Base-by-base conservation (phyloP, 2,888 invertebrate genomes). In the Troides oblongomaculatus region DNA sequence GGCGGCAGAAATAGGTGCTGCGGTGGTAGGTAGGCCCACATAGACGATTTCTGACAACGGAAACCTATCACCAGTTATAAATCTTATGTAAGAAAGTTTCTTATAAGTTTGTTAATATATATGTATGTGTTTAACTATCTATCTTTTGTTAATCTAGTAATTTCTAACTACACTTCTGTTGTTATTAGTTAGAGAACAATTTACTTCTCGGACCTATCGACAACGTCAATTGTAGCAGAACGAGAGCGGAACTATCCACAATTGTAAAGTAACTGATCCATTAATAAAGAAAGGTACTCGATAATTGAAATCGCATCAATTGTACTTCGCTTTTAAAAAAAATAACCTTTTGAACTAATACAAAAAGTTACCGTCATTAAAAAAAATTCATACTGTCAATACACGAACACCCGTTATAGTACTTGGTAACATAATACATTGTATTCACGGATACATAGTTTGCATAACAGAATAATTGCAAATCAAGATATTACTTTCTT, bases 281-380 rank as follows among this genome's bases (percentile, higher is more conserved):
- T 66, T 66, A 67, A 67, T 67, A 66, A 63, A 23, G 66, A 53
- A 53, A 60, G 57, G 68, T 30, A 43, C 23, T 60, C 67, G 69
- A 61, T 68, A 70, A 70, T 70, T 66, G 63, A 66, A 63, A 63
- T 66, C 59, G 66, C 43, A 30, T 23, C 62, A 62, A 70, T 70
- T 70, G 70, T 70, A 66, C 63, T 59, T 23, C 58, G 46, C 39
- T 59, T 59, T 36, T 36, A 66, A 59, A 63, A 53, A 70, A 70
- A 62, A 66, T 66, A 62, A 69, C 62, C 7, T 39, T 58, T 62
- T 62, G 2, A 30, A 30, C 30, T 30, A 39, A 10, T 39, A 39
- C 39, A 8, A 10, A 7, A 1, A 39, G 10, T 39, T 10, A 39
- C 10, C 7, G 39, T 17, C 17, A 50, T 14, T 18, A 18, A 50